phyloP scores from a whole-genome alignment of 1,140 invertebrate species.

The Vanessa atalanta region DNA sequence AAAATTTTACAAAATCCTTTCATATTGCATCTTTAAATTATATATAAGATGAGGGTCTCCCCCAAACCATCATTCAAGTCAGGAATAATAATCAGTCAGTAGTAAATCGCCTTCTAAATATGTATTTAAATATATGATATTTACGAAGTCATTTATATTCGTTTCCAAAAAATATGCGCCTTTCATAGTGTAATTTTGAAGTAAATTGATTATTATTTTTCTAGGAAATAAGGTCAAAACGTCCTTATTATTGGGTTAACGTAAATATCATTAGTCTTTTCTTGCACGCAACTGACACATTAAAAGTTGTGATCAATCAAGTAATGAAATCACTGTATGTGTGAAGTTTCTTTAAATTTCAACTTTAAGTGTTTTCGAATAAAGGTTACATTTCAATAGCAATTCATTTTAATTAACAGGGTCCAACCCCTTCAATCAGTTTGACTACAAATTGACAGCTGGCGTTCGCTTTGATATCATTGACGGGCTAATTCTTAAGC shows the following conservation, averaged over 20 bases:
- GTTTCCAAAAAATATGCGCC: too few species aligned
- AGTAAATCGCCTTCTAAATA: too few species aligned
- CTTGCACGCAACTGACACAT: slow-evolving; percentile 65
- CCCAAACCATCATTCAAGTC: too few species aligned
- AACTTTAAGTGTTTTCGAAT: slow-evolving; percentile 25
- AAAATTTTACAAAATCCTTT: too few species aligned
- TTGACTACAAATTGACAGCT: slow-evolving; percentile 64
- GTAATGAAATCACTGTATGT: slow-evolving; percentile 48
- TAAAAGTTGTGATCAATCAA: slow-evolving; percentile 67
- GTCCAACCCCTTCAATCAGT: slow-evolving; percentile 55
- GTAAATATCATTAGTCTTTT: slow-evolving; percentile 41
- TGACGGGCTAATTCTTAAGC: slow-evolving; percentile 66
- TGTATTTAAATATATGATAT: too few species aligned
- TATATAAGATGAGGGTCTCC: too few species aligned
- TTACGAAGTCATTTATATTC: too few species aligned
- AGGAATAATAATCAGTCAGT: too few species aligned
- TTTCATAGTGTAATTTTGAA: background rate
- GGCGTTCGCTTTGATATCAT: slow-evolving; percentile 69
- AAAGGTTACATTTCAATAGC: slow-evolving; percentile 39
- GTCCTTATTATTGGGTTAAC: slow-evolving; percentile 26
- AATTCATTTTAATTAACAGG: slow-evolving; percentile 48
- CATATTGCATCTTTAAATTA: too few species aligned
- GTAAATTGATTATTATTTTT: slow-evolving; percentile 5
- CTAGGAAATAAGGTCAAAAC: slow-evolving; percentile 17
- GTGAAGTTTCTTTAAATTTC: slow-evolving; percentile 35